Evolutionary conservation across 2,797 vertebrate species (phyloP).

Genomic region (Protonibea diacanthus): DNA sequence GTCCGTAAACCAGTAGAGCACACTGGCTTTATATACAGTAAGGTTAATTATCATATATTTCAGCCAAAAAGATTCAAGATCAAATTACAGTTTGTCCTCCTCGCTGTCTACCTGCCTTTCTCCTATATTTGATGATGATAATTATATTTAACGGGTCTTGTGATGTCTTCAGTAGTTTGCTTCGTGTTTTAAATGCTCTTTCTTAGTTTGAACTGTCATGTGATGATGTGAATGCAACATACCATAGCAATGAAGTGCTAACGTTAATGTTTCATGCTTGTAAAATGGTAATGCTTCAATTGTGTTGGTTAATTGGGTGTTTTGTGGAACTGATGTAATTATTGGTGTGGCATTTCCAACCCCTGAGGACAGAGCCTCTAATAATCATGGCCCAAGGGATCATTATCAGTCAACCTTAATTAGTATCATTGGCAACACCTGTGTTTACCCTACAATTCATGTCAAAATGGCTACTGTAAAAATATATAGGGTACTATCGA

Average conservation of each 20-base stretch:
- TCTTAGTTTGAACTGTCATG: not conserved
- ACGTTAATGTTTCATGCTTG: not conserved
- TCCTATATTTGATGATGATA: not conserved
- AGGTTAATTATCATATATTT: not conserved
- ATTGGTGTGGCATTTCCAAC: constrained; percentile 15
- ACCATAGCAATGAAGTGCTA: not conserved
- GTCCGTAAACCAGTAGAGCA: too few species aligned
- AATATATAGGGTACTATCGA: too few species aligned
- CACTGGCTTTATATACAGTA: too few species aligned
- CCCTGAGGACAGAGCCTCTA: not conserved
- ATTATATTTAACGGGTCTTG: not conserved
- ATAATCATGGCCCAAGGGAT: constrained; percentile 10
- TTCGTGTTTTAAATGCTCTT: not conserved
- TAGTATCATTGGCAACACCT: too few species aligned
- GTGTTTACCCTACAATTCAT: too few species aligned
- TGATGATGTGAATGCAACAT: not conserved
- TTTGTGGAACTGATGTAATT: constrained; percentile 21
- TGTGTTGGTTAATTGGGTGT: not conserved
- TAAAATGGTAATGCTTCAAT: not conserved
- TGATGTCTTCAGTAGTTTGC: not conserved
- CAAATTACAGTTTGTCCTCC: not conserved
- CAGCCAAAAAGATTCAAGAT: not conserved
- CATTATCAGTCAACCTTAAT: not conserved
- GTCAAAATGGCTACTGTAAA: too few species aligned
- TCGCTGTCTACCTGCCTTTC: too few species aligned